phyloP scores from a whole-genome alignment of 2,113 vertebrate species.

The Excalfactoria chinensis region DNA sequence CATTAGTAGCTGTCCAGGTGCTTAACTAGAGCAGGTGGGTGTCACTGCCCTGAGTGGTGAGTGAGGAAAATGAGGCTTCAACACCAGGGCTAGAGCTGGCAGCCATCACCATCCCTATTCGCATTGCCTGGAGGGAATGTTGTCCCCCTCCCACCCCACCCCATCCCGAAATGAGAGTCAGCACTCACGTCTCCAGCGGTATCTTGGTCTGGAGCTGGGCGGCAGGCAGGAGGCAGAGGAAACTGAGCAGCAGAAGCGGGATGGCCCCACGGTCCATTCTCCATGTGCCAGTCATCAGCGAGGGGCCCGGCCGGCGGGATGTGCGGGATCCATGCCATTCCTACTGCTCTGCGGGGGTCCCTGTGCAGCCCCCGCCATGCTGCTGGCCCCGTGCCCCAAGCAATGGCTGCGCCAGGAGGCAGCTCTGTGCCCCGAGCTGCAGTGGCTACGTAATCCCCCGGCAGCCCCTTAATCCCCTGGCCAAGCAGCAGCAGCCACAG shows the following conservation, averaged over 20 bases:
- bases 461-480: conserved; percentile 64
- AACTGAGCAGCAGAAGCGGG: conserved; percentile 78
- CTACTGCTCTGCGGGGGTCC: background rate
- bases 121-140: background rate
- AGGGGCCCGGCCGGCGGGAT: background rate
- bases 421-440: conserved; percentile 7
- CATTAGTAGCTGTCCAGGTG: background rate
- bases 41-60: accelerated
- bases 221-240: conserved; percentile 63
- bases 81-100: accelerated
- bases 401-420: background rate
- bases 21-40: background rate
- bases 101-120: accelerated
- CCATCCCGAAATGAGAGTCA: background rate
- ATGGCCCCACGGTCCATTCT: conserved; percentile 63
- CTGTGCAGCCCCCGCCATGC: background rate
- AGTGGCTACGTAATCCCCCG: conserved; percentile 59
- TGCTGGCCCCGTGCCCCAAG: background rate
- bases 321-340: background rate
- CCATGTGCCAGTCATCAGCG: conserved; percentile 31
- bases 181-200: conserved; percentile 90
- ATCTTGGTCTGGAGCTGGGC: conserved; percentile 83
- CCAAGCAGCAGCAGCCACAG: conserved; percentile 66
- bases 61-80: accelerated
- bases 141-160: background rate